A percentile compares a stretch with the other conserved stretches of the same genome.
Evolutionary conservation across 2,113 vertebrate species (phyloP).

Genomic region (Rhodinocichla rosea): DNA sequence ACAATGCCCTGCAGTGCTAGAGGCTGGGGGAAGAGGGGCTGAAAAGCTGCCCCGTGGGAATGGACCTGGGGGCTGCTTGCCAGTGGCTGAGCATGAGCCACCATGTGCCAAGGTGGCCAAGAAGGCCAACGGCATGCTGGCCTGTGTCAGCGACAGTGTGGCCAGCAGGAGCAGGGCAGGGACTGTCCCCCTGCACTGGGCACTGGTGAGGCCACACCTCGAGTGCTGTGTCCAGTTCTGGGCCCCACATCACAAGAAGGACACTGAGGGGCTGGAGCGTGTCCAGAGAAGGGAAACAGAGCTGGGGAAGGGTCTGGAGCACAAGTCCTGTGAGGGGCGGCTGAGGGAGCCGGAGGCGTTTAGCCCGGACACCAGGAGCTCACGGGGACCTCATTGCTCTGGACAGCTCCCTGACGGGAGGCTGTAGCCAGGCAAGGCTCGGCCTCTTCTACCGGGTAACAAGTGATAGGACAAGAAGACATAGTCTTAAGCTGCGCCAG

Average conservation of each 20-base stretch:
- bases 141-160: not conserved
- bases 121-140: not conserved
- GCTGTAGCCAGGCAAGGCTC: too few relatives aligned
- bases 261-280: not conserved
- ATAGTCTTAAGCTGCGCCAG: not conserved
- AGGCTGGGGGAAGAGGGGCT: too few relatives aligned
- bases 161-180: not conserved
- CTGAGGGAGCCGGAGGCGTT: not conserved
- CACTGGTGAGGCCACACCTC: not conserved
- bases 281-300: not conserved
- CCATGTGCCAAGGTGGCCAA: fast-evolving
- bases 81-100: not conserved
- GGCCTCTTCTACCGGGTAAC: not conserved
- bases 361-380: not conserved
- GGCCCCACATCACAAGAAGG: fast-evolving
- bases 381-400: fast-evolving
- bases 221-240: not conserved
- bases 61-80: not conserved
- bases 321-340: fast-evolving
- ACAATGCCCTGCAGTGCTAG: not conserved
- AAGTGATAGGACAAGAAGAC: not conserved
- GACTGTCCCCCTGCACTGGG: fast-evolving
- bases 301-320: not conserved
- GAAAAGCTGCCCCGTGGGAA: not conserved
- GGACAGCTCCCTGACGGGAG: not conserved